A percentile compares a stretch with the other conserved stretches of the same genome.
These are phyloP conservation scores for Thamnophis elegans DNA, from an alignment of 2,797 vertebrate genomes.

Conservation along the genomic window DNA sequence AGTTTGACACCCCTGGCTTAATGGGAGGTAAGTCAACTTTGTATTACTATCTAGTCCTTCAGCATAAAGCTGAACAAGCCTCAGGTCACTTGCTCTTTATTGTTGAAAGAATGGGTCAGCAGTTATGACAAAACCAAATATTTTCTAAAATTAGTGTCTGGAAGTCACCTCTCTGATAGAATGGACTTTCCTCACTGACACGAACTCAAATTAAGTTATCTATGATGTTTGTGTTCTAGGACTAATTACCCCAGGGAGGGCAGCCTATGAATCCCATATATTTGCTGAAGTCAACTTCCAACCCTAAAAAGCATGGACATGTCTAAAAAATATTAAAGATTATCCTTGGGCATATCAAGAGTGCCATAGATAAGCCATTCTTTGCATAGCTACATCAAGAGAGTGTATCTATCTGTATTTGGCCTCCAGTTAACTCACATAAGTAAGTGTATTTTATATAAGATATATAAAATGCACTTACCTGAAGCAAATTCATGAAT, in stretches of 20 bases:
- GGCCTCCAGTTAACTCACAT: background rate
- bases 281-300: background rate
- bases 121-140: background rate
- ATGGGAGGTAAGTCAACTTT: background rate
- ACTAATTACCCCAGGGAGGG: background rate
- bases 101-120: background rate
- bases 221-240: background rate
- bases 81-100: background rate
- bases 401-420: background rate
- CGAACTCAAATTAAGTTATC: background rate
- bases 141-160: background rate
- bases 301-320: background rate
- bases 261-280: background rate
- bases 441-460: too few relatives aligned
- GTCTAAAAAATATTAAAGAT: background rate
- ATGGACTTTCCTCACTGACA: background rate
- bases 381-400: background rate
- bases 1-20: background rate
- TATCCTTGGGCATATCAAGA: background rate
- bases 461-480: background rate
- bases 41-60: background rate
- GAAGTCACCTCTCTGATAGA: background rate
- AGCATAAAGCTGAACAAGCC: background rate
- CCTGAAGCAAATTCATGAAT: background rate
- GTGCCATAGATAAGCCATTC: background rate